phyloP scores from a whole-genome alignment of 2,888 invertebrate genomes.

The Hedychridium roseum region DNA sequence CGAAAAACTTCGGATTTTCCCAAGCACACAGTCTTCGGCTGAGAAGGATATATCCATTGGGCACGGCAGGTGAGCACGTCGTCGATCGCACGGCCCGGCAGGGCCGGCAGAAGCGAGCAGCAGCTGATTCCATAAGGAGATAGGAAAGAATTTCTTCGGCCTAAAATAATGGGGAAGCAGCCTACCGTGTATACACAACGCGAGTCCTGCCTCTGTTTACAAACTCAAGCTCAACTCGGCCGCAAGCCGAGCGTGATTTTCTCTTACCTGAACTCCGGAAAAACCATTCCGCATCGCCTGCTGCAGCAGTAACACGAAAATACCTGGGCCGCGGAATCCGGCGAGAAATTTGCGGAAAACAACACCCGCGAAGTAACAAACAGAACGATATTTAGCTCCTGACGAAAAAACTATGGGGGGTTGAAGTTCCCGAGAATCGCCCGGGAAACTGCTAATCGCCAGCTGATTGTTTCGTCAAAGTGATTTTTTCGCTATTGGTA shows the following conservation, averaged over 20 bases:
- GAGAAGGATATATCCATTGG: constrained; percentile 11
- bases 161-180: constrained; percentile 56
- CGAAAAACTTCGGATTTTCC: constrained; percentile 32
- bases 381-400: too few species aligned
- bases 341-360: too few species aligned
- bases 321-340: too few species aligned
- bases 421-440: too few species aligned
- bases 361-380: too few species aligned
- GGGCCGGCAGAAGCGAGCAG: constrained; percentile 18
- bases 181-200: constrained; percentile 53
- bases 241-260: neutral
- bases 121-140: constrained; percentile 62
- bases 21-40: constrained; percentile 14
- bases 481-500: too few species aligned
- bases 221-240: constrained; percentile 31
- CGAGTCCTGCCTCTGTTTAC: constrained; percentile 47
- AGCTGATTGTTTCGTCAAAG: too few species aligned
- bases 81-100: neutral
- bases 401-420: too few species aligned
- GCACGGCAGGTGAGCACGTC: constrained; percentile 50
- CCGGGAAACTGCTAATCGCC: too few species aligned
- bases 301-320: too few species aligned
- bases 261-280: too few species aligned
- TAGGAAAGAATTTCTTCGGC: constrained; percentile 51
- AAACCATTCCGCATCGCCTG: too few species aligned